Evolutionary conservation across 2,113 vertebrate species (phyloP), one percentile per base, ranked within the genome.

Genomic region (Phaethornis superciliosus): DNA sequence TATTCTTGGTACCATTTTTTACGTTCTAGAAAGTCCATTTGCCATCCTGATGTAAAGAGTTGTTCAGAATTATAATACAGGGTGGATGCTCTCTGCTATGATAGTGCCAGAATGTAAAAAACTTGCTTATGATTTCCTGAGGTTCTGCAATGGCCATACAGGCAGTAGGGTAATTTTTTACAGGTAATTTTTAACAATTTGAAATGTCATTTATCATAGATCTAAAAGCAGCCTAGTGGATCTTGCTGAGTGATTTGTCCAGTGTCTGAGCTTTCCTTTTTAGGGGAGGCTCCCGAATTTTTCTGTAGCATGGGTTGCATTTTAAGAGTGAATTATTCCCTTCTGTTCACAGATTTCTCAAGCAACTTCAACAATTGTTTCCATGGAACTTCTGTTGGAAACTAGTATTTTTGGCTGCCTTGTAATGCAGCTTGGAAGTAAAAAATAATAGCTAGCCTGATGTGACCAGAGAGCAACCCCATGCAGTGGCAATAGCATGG

Each of bases 311-410:
- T 85, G 89, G 54, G 19, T 85, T 90, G 23, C 81, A 62, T 93
- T 90, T 92, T 82, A 72, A 63, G 59, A 88, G 63, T 85, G 91
- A 96, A 85, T 95, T 67, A 85, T 82, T 62, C 33, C 55, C 13
- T 95, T 95, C 93, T 94, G 84, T 85, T 92, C 81, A 63, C 89
- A 90, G 83, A 82, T 95, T 91, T 94, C 71, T 93, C 51, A 82
- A 89, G 63, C 59, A 95, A 47, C 32, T 94, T 92, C 79, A 93
- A 30, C 89, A 94, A 91, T 96, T 80, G 94, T 95, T 96, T 95
- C 84, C 75, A 82, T 80, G 79, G 55, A 79, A 80, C 22, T 96
- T 87, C 23, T 91, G 67, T 88, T 96, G 85, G 63, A 92, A 92
- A 65, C 59, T 72, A 63, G 42, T 70, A 27, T 62, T 89, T 96